Percentiles rank a stretch among this genome's conserved stretches.
Evolutionary conservation across 2,888 invertebrate genomes (phyloP).

Genomic region (Drosophila gaucha): DNA sequence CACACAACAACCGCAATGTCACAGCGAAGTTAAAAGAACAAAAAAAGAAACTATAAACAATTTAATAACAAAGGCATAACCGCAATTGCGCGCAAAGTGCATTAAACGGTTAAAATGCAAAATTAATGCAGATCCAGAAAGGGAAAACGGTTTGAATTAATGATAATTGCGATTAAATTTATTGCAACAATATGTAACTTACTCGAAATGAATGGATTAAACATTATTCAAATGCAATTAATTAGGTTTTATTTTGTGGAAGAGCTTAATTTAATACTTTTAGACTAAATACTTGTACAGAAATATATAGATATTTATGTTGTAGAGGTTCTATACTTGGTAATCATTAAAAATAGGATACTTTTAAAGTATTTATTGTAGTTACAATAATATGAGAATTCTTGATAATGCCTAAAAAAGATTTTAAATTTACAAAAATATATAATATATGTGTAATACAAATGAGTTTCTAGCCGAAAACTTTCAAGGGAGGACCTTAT

Average conservation of each 20-base stretch:
- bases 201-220: background rate
- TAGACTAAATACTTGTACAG: background rate
- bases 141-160: conserved; percentile 5
- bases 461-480: no score
- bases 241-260: background rate
- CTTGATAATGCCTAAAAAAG: no score
- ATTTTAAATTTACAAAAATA: no score
- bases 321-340: no score
- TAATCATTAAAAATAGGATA: no score
- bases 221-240: background rate
- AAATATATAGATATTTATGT: background rate
- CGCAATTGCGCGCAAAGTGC: conserved; percentile 16
- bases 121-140: conserved; percentile 6
- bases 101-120: conserved; percentile 2
- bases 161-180: conserved; percentile 4
- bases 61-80: conserved; percentile 30
- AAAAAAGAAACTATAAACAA: conserved; percentile 23
- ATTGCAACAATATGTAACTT: background rate
- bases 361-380: no score
- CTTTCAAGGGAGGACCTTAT: no score
- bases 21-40: conserved; percentile 7
- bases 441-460: no score
- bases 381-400: no score
- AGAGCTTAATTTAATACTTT: background rate
- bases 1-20: conserved; percentile 15